Base-by-base conservation (phyloP, 2,888 invertebrate genomes). In the Tiliacea citrago region DNA sequence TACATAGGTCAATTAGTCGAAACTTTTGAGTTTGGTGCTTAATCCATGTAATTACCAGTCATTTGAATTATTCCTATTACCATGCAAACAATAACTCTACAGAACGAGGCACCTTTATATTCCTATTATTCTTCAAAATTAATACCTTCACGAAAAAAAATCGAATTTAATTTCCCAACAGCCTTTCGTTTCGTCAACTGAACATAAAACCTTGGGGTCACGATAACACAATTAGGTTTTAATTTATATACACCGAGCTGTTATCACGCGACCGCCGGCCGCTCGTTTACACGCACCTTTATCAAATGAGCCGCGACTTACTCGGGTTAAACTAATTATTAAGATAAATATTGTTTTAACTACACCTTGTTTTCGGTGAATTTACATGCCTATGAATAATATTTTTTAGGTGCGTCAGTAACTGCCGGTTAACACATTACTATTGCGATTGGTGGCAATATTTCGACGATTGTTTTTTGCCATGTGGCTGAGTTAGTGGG, bases 221-320 rank as follows among this genome's bases (percentile, higher is more conserved):
- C 96, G 96, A 96, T 96, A 96, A 95, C 93, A 95, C 96, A 96
- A 96, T 96, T 96, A 96, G 94, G 94, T 95, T 96, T 95, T 96
- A 96, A 96, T 96, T 96, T 96, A 96, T 96, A 96, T 95, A 90
- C 94, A 91, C 92, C 91, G 88, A 86, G 90, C 91, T 90, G 91
- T 90, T 91, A 93, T 93, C 96, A 96, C 96, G 96, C 96, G 90
- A 96, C 78, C 87, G 86, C 87, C 76, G 80, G 83, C 85, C 86
- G 88, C 82, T 90, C 89, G 93, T 92, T 92, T 93, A 94, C 95
- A 95, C 94, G 95, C 93, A 94, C 93, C 94, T 91, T 95, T 95
- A 95, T 95, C 95, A 94, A 94, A 94, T 92, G 93, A 93, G 93
- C 93, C 92, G 91, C 89, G 90, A 91, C 92, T 93, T 92, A 90